Evolutionary conservation across 1,140 invertebrate genomes (phyloP).

Genomic region (Drosophila virilis): DNA sequence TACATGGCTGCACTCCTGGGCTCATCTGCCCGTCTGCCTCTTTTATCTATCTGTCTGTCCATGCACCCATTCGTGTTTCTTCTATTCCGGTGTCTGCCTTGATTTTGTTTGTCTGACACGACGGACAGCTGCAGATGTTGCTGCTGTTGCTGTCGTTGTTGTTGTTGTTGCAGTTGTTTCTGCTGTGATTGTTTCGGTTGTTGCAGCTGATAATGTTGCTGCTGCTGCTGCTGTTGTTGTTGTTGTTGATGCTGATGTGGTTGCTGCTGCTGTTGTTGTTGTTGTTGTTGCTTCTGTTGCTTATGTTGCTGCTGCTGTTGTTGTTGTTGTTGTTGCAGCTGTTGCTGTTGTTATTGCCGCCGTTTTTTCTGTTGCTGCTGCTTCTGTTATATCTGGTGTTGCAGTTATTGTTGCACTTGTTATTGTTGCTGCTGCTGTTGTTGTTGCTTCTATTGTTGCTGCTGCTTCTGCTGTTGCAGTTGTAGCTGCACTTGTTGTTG

Average conservation of each 20-base stretch:
- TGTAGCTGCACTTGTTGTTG: neutral
- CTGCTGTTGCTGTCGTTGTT: neutral
- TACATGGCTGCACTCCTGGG: neutral
- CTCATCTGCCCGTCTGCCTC: neutral
- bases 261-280: neutral
- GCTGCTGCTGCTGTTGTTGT: neutral
- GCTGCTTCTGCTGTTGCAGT: neutral
- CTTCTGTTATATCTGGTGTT: too few relatives aligned
- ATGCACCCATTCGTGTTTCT: neutral
- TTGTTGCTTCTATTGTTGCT: neutral
- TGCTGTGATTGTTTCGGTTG: too few relatives aligned
- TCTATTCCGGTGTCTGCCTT: neutral
- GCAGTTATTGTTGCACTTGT: too few relatives aligned
- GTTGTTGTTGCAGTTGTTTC: neutral
- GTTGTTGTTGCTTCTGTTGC: too few relatives aligned
- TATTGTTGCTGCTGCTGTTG: too few relatives aligned
- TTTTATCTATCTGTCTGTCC: neutral
- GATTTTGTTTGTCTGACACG: slow-evolving; percentile 38
- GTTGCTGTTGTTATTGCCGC: too few relatives aligned
- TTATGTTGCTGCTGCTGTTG: too few relatives aligned
- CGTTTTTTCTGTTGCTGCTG: too few relatives aligned
- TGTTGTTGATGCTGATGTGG: neutral
- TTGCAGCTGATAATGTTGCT: neutral
- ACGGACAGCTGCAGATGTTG: slow-evolving; percentile 24
- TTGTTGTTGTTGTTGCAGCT: too few relatives aligned